A percentile compares a stretch with the other conserved stretches of the same genome.
These are phyloP conservation scores for Sthenelais limicola DNA, from an alignment of 2,888 invertebrate species.

Conservation along the genomic window DNA sequence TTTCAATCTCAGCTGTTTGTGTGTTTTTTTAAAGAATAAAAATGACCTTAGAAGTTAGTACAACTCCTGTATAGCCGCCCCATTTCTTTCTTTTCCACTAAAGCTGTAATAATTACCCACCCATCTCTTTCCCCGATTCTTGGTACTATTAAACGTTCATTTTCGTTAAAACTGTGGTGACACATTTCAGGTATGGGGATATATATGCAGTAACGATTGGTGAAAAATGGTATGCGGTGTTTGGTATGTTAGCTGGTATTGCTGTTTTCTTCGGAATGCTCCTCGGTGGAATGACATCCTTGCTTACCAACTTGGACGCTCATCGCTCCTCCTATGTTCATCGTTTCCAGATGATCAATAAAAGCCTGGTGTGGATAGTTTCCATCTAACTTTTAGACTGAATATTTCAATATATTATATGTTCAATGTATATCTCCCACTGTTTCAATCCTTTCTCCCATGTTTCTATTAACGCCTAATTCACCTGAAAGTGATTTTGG, in stretches of 20 bases:
- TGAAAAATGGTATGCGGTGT: constrained; percentile 43
- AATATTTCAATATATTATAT: not conserved
- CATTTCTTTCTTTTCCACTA: not conserved
- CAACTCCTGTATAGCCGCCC: not conserved
- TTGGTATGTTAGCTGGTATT: constrained; percentile 51
- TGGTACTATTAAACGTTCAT: not conserved
- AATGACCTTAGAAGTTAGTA: no score
- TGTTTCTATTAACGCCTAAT: no score
- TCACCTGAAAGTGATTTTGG: no score
- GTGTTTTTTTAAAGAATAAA: no score
- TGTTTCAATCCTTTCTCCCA: no score
- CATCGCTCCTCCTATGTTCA: constrained; percentile 43
- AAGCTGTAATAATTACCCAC: not conserved
- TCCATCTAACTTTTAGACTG: not conserved
- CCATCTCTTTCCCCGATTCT: not conserved
- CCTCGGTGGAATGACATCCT: constrained; percentile 53
- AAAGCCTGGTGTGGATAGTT: constrained; percentile 41
- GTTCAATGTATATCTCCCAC: no score
- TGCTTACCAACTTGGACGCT: constrained; percentile 51
- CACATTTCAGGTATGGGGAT: constrained; percentile 47
- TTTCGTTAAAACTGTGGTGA: not conserved
- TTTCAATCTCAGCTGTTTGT: not conserved
- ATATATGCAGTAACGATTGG: constrained; percentile 43
- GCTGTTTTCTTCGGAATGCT: constrained; percentile 52
- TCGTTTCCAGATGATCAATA: constrained; percentile 44